Conservation (phyloP, 2,888 invertebrate species). For the Acronicta leporina region DNA sequence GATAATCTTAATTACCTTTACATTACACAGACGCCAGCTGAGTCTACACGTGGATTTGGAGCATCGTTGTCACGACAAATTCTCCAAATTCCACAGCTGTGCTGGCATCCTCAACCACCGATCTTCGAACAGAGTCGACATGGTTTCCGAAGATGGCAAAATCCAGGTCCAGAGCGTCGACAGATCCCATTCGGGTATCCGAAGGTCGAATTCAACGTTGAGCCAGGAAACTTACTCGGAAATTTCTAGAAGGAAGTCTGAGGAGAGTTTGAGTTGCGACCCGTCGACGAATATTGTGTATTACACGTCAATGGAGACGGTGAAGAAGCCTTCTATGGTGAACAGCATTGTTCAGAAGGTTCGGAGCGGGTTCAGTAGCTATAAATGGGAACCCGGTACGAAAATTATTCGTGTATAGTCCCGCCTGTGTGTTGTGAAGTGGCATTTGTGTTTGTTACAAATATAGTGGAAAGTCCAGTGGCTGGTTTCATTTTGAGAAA, state of each 20-base stretch:
- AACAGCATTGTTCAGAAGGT: slow-evolving; percentile 62
- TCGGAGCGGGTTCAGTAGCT: slow-evolving; percentile 58
- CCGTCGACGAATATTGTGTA: slow-evolving; percentile 75
- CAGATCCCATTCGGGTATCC: slow-evolving; percentile 23
- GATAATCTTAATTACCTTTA: neutral
- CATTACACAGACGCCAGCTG: slow-evolving; percentile 70
- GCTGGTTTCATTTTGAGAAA: slow-evolving; percentile 26
- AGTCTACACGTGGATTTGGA: slow-evolving; percentile 74
- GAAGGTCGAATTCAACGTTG: slow-evolving; percentile 31
- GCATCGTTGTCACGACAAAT: slow-evolving; percentile 70
- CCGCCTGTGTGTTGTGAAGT: slow-evolving; percentile 51
- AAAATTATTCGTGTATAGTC: slow-evolving; percentile 75
- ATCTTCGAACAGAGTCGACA: slow-evolving; percentile 37
- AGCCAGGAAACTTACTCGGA: slow-evolving; percentile 49
- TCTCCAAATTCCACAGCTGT: slow-evolving; percentile 75
- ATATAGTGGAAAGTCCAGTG: slow-evolving; percentile 46
- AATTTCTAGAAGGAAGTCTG: slow-evolving; percentile 58
- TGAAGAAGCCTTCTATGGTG: slow-evolving; percentile 64
- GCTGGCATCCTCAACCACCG: slow-evolving; percentile 63
- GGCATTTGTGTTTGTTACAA: slow-evolving; percentile 46
- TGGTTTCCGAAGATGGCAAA: slow-evolving; percentile 59
- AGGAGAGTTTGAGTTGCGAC: slow-evolving; percentile 66
- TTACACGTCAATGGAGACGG: slow-evolving; percentile 69
- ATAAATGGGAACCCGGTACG: slow-evolving; percentile 81
- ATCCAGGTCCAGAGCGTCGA: slow-evolving; percentile 59